A percentile compares a stretch with the other conserved stretches of the same genome.
phyloP scores from a whole-genome alignment of 2,797 vertebrate genomes.

The Sparus aurata region DNA sequence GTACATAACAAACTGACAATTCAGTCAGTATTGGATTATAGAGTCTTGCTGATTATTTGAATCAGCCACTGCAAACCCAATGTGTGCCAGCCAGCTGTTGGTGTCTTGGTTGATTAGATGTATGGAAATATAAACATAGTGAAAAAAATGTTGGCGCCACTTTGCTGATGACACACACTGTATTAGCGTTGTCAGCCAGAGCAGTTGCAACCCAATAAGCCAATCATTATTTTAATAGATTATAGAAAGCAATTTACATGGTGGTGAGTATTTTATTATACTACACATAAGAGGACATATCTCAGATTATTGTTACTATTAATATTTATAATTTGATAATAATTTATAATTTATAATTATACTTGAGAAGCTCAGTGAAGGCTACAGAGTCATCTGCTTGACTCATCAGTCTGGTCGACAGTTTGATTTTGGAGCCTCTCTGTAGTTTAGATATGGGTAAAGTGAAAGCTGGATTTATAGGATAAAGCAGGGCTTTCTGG shows the following conservation, averaged over 20 bases:
- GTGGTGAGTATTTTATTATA: background rate
- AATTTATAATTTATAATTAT: no score
- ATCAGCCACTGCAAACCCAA: no score
- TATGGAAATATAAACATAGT: background rate
- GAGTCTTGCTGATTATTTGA: background rate
- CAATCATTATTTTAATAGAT: background rate
- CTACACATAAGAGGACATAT: no score
- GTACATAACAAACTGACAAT: background rate
- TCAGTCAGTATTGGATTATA: background rate
- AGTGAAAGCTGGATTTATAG: background rate
- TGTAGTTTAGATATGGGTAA: background rate
- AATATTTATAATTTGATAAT: no score
- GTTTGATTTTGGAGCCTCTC: background rate
- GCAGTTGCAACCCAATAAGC: background rate
- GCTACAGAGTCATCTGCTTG: background rate
- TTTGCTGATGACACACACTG: background rate
- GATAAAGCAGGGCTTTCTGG: no score
- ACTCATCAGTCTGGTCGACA: background rate
- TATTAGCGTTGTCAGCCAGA: background rate
- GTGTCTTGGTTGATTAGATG: background rate
- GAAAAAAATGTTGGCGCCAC: background rate
- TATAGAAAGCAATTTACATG: background rate
- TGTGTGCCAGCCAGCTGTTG: background rate
- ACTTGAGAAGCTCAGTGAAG: background rate
- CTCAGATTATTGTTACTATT: no score